Base-by-base conservation (phyloP, 1,140 invertebrate species). In the Drosophila pachea region DNA sequence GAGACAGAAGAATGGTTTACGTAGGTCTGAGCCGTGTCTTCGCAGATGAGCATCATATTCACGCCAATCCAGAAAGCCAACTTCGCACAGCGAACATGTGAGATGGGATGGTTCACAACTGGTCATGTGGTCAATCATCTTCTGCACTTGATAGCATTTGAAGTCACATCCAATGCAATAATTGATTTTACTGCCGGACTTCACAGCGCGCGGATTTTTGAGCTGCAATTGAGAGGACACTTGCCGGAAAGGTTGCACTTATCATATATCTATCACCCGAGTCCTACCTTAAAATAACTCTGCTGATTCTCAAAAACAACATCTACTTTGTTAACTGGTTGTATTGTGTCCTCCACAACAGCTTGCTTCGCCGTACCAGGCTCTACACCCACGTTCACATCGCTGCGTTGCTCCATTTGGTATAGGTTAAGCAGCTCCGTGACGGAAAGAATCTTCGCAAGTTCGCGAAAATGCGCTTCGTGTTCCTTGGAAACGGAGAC, bases 1-100 rank as follows among this genome's bases (percentile, higher is more conserved):
- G 5, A 88, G 73, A 61, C 92, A 93, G 66, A 91, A 91, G 73
- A 91, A 92, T 9, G 91, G 91, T 31, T 90, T 87, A 4, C 84
- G 76, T 9, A 86, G 40, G 7, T 89, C 88, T n/a, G 90, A 86
- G 31, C 89, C 86, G 77, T 92, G 92, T 7, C 87, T 82, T n/a
- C 83, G 75, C 5, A 92, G 71, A 75, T 92, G 92, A 0, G 76
- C 68, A 38, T 90, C 77, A 55, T 92, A 89, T 33, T 89, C 86
- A 4, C 90, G 88, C 58, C 74, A 73, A 35, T 89, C 87, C 5
- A 91, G 82, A 47, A 90, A 90, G 38, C 90, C 87, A 47, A 89
- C 89, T 38, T 91, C 89, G 74, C 92, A 92, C 8, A 91, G 87
- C 11, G 89, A 91, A 72, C 91, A 92, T 0, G 90, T 88, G 35